Conservation (phyloP, 2,888 invertebrate species). For the Geotrupes spiniger region DNA sequence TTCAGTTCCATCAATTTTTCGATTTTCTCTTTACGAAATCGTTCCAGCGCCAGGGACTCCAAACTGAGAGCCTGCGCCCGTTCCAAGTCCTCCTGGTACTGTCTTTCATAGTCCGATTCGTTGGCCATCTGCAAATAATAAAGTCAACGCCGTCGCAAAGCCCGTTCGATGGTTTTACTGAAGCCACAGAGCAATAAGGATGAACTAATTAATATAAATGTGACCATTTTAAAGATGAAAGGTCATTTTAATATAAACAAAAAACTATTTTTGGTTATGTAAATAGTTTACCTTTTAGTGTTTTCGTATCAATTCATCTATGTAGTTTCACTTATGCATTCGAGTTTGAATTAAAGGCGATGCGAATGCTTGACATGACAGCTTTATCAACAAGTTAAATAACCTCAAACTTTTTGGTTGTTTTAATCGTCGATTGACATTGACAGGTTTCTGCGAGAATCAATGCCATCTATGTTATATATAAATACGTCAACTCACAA, state of each 20-base stretch:
- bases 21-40: slow-evolving; percentile 69
- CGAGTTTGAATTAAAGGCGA: too few relatives aligned
- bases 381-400: too few relatives aligned
- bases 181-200: not conserved
- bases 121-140: slow-evolving; percentile 42
- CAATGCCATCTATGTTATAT: too few relatives aligned
- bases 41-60: slow-evolving; percentile 80
- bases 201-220: not conserved
- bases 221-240: slow-evolving; percentile 3
- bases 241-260: slow-evolving; percentile 16
- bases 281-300: slow-evolving; percentile 13
- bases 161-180: not conserved
- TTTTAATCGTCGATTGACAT: too few relatives aligned
- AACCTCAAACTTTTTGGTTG: too few relatives aligned
- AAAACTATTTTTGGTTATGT: slow-evolving; percentile 8
- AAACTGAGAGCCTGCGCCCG: slow-evolving; percentile 84
- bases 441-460: too few relatives aligned
- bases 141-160: not conserved
- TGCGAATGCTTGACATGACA: too few relatives aligned
- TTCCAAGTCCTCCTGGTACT: slow-evolving; percentile 83
- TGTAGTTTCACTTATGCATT: too few relatives aligned
- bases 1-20: slow-evolving; percentile 27
- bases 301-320: slow-evolving; percentile 1
- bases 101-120: slow-evolving; percentile 68
- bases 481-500: too few relatives aligned